Percentiles rank a stretch among this genome's conserved stretches.
phyloP scores from a whole-genome alignment of 2,888 invertebrate genomes.

The Oligia fasciuncula region DNA sequence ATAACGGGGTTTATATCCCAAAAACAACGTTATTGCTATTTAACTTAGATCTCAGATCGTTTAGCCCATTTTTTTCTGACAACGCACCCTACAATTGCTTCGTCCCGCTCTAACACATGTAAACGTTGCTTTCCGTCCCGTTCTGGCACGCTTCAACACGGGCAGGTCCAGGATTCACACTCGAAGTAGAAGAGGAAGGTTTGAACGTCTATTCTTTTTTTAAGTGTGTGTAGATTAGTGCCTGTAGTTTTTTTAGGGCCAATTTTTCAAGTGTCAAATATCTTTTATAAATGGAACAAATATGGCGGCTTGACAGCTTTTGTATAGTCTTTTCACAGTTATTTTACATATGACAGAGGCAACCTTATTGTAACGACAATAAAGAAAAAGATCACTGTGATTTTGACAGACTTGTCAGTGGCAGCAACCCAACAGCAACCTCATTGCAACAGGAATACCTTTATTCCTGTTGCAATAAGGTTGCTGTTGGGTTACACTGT shows the following conservation, averaged over 20 bases:
- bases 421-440: no score
- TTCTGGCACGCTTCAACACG: constrained; percentile 82
- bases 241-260: constrained; percentile 45
- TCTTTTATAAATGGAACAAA: neutral
- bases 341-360: neutral
- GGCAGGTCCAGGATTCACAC: constrained; percentile 88
- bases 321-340: neutral
- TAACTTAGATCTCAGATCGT: neutral
- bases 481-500: no score
- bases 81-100: constrained; percentile 70
- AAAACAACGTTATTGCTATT: neutral
- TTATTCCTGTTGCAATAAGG: no score
- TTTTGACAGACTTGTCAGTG: neutral
- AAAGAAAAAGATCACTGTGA: neutral
- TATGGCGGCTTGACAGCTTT: neutral
- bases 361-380: neutral
- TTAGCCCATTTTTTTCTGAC: constrained; percentile 38
- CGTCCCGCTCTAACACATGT: constrained; percentile 88
- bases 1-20: neutral
- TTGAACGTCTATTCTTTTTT: constrained; percentile 78
- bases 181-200: constrained; percentile 89
- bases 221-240: constrained; percentile 70
- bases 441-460: no score
- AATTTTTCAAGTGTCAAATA: neutral
- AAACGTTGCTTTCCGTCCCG: constrained; percentile 89